Conservation (phyloP, 1,140 invertebrate genomes). For the Branchinecta lindahli region DNA sequence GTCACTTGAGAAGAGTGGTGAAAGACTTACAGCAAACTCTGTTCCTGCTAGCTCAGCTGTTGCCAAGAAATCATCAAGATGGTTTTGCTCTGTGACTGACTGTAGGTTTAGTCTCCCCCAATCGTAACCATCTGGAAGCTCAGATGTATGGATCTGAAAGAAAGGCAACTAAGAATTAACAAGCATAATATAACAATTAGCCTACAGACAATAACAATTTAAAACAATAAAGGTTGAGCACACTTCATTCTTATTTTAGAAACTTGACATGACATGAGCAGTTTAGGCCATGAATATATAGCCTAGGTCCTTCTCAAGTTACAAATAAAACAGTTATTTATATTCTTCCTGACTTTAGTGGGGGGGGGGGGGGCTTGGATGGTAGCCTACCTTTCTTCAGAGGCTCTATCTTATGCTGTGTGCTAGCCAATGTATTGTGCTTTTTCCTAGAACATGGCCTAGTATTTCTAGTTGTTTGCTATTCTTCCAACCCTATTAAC, state of each 20-base stretch:
- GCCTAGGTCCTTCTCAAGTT: too few species aligned
- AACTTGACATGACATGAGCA: too few species aligned
- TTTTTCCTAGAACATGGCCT: too few species aligned
- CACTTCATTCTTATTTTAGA: conserved; percentile 26
- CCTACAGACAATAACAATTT: conserved; percentile 14
- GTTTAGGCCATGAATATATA: too few species aligned
- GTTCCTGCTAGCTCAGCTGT: conserved; percentile 84
- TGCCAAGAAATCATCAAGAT: conserved; percentile 85
- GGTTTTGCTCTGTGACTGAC: conserved; percentile 88
- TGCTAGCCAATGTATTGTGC: too few species aligned
- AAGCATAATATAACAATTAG: conserved; percentile 18
- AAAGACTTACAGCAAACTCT: conserved; percentile 50
- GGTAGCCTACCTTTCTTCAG: too few species aligned
- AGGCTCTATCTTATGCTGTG: too few species aligned
- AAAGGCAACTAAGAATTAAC: conserved; percentile 19
- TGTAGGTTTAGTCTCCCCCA: conserved; percentile 75
- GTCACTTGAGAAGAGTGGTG: not conserved
- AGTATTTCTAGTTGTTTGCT: too few species aligned
- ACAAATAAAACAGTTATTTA: too few species aligned
- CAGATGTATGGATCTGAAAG: conserved; percentile 64
- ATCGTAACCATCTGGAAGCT: conserved; percentile 74
- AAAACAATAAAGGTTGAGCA: conserved; percentile 22
- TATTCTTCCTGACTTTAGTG: too few species aligned
- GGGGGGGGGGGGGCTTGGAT: too few species aligned
- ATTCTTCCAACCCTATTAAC: too few species aligned